Evolutionary conservation across 2,113 vertebrate species (phyloP), one percentile per base, ranked within the genome.

Genomic region (Lampris incognitus): DNA sequence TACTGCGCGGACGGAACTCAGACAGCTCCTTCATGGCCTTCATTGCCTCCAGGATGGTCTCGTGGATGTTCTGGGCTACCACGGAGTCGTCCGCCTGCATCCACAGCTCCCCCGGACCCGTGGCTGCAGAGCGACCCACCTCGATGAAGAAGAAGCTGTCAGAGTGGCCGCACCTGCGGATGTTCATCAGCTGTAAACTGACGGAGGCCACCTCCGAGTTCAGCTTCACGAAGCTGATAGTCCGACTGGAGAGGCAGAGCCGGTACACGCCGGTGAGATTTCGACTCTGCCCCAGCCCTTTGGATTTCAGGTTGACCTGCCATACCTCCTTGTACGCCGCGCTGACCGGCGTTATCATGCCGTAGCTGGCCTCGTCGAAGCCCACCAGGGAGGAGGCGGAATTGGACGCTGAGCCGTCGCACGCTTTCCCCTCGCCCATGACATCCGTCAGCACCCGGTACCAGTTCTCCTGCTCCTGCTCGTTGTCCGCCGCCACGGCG

Each of bases 121-220:
- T 99, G 85, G 96, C 94, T 0, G 97, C 96, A 0, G 97, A 99
- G 50, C 98, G 95, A 52, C 98, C 98, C 66, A 99, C 97, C 89
- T 99, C 98, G 10, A 99, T 97, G 92, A 99, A 99, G 88, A 99
- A 99, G 72, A 98, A 99, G 86, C 96, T 98, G 92, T 99, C 97
- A 3, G 97, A 99, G 94, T 99, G 98, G 61, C 97, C 98, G 90
- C 98, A 99, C 82, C 98, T 95, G 66, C 98, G 95, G 69, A 99
- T 98, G 72, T 97, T 99, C 98, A 99, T 99, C 59, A 99, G 96
- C 94, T 99, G 98, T 79, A 99, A 88, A 42, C 94, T 95, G 85
- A 98, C 97, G 3, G 96, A 95, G 74, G 97, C 96, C 36, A 94
- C 93, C 87, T 98, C 96, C 39, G 96, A 95, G 87, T 99, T 98